Evolutionary conservation across 1,140 invertebrate genomes (phyloP).

Genomic region (Anagrus nilaparvatae): DNA sequence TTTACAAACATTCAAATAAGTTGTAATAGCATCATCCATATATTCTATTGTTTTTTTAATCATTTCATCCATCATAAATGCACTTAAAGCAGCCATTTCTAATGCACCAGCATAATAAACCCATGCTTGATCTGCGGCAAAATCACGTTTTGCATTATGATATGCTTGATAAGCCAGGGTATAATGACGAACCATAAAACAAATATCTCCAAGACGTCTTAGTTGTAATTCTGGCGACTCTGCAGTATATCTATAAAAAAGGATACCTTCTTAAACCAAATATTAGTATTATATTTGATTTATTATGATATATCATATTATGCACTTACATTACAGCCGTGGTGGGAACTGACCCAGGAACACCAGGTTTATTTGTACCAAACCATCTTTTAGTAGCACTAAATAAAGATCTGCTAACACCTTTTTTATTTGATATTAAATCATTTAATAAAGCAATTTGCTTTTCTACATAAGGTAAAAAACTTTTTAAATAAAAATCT

Average conservation of each 20-base stretch:
- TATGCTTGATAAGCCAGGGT: constrained; percentile 86
- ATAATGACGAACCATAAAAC: constrained; percentile 94
- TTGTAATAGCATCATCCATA: constrained; percentile 86
- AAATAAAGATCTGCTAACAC: constrained; percentile 81
- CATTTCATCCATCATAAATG: constrained; percentile 78
- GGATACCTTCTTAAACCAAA: constrained; percentile 1
- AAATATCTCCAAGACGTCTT: constrained; percentile 84
- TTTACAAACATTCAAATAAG: constrained; percentile 81
- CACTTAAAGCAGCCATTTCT: constrained; percentile 89
- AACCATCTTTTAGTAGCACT: constrained; percentile 94
- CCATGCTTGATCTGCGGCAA: constrained; percentile 93
- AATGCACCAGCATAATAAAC: constrained; percentile 90
- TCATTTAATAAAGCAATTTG: constrained; percentile 77
- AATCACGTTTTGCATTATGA: constrained; percentile 92
- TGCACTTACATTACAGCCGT: constrained; percentile 70
- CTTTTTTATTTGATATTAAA: constrained; percentile 76
- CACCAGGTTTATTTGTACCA: constrained; percentile 75
- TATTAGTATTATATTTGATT: constrained; percentile 1
- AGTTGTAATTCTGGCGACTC: constrained; percentile 91
- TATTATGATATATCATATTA: constrained; percentile 2
- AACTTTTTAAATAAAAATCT: constrained; percentile 76
- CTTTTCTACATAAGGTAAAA: constrained; percentile 84
- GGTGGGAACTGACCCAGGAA: constrained; percentile 48
- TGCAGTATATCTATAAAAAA: constrained; percentile 58
- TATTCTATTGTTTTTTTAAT: constrained; percentile 74